Evolutionary conservation across 1,140 invertebrate genomes (phyloP).

Genomic region (Nephila pilipes): DNA sequence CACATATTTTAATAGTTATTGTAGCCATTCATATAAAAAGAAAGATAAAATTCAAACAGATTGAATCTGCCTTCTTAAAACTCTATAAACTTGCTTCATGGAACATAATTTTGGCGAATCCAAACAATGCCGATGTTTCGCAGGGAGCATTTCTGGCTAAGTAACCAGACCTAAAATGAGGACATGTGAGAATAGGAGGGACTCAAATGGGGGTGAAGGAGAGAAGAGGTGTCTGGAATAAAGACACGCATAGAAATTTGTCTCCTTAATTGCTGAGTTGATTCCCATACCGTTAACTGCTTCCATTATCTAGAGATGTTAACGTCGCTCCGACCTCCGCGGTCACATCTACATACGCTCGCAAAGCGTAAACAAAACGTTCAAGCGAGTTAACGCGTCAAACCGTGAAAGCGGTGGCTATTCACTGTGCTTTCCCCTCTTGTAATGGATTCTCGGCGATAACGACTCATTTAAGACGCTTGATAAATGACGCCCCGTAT

Average conservation of each 20-base stretch:
- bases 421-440: neutral
- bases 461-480: constrained; percentile 74
- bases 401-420: constrained; percentile 61
- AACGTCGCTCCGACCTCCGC: neutral
- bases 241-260: constrained; percentile 60
- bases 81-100: too few species aligned
- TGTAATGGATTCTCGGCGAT: constrained; percentile 67
- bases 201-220: neutral
- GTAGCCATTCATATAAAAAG: too few species aligned
- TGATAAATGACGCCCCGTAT: constrained; percentile 58
- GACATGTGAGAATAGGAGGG: too few species aligned
- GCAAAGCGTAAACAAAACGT: constrained; percentile 60
- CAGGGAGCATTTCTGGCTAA: too few species aligned
- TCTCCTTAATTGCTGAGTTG: constrained; percentile 63
- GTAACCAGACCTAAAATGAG: too few species aligned
- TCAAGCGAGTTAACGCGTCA: constrained; percentile 55
- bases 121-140: too few species aligned
- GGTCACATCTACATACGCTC: constrained; percentile 14
- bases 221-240: neutral
- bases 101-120: too few species aligned
- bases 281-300: constrained; percentile 52
- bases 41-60: too few species aligned
- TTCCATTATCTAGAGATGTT: constrained; percentile 60
- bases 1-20: too few species aligned
- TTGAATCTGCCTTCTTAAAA: too few species aligned